Evolutionary conservation across 2,888 invertebrate genomes (phyloP), one percentile per base, ranked within the genome.

Genomic region (Gnatocerus cornutus): DNA sequence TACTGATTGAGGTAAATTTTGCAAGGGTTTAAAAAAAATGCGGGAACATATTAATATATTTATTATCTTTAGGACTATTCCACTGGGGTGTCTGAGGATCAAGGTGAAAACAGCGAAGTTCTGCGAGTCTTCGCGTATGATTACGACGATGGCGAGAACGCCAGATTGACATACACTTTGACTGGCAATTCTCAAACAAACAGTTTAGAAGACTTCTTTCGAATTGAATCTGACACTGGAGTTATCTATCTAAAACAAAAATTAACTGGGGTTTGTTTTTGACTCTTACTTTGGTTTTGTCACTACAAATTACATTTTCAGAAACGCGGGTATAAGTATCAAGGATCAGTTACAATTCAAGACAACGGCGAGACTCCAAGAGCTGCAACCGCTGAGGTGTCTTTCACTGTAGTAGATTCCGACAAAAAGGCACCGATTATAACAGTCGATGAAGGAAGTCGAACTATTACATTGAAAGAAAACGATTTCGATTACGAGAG

Each of bases 51-150:
- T n/a, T n/a, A n/a, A n/a, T n/a, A n/a, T n/a, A n/a, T n/a, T n/a
- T 37, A 37, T 37, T n/a, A 6, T 33, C n/a, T 33, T 33, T 85
- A 87, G 90, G 88, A 83, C 78, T 91, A 89, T 84, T 87, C 85
- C 80, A 94, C 94, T 85, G 92, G 93, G 71, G 93, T 96, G 76
- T 93, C 95, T 62, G 93, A 93, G 87, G 95, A 96, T 85, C 87
- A 92, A 77, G 87, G 88, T 69, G 88, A 90, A 69, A 90, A 89
- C 10, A 87, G 89, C 63, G 92, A 93, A 82, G 94, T 96, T 71
- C 94, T 95, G 93, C 89, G 94, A 82, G 93, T 97, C 82, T 95
- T 96, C 69, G 96, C 97, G 10, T 96, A 95, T 29, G 97, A 96
- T 84, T 92, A 95, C 75, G 97, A 98, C 81, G 94, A 96, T 80